phyloP scores from a whole-genome alignment of 2,113 vertebrate genomes.

The Gallinago paraguaiae region DNA sequence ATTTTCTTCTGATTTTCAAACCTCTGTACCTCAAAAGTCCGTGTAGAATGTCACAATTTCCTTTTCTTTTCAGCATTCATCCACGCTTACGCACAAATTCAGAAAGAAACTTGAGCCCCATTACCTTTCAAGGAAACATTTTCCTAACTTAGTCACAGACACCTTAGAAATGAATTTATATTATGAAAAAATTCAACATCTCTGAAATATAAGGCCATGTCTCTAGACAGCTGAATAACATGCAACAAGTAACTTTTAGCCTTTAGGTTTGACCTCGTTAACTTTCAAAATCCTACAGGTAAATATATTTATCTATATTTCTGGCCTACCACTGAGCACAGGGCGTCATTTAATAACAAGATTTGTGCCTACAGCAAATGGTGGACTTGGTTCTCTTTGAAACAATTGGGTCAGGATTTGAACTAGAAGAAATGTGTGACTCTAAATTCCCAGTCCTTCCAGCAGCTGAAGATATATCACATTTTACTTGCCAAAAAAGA shows the following conservation, averaged over 20 bases:
- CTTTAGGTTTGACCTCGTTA: background rate
- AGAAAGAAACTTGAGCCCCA: background rate
- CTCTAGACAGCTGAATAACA: background rate
- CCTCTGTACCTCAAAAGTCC: background rate
- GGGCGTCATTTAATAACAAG: background rate
- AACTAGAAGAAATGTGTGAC: background rate
- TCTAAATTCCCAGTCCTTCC: background rate
- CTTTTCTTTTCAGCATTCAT: background rate
- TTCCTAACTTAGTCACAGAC: background rate
- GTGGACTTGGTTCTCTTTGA: background rate
- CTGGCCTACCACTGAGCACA: background rate
- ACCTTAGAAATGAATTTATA: background rate
- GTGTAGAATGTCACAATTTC: background rate
- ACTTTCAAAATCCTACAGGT: background rate
- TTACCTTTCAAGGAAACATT: background rate
- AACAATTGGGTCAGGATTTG: background rate
- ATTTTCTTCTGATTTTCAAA: background rate
- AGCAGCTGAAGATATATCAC: background rate
- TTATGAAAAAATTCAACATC: background rate
- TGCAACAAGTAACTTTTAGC: background rate
- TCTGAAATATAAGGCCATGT: background rate
- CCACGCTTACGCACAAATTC: background rate
- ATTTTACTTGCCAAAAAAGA: background rate
- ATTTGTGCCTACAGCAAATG: background rate
- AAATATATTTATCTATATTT: background rate